These are phyloP conservation scores for Xenentodon cancila DNA, from an alignment of 2,797 vertebrate species.

Conservation along the genomic window DNA sequence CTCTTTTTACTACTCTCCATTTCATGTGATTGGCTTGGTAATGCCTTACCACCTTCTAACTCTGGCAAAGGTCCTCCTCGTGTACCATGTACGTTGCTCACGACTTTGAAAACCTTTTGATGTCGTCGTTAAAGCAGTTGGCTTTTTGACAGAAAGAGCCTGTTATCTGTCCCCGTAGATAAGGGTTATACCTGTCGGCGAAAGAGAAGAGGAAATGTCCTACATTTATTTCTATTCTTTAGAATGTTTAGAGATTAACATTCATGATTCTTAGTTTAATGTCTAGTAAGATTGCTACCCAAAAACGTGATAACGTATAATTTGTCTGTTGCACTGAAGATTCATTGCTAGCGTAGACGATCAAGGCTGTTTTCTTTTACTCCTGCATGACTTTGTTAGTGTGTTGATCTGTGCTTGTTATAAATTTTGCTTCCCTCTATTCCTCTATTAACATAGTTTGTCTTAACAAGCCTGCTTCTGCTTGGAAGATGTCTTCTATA, in stretches of 20 bases:
- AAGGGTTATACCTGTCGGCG: neutral
- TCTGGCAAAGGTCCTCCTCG: conserved; percentile 16
- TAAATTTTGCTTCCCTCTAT: conserved; percentile 68
- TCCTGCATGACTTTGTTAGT: conserved; percentile 79
- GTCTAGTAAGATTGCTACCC: neutral
- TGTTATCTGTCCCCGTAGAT: neutral
- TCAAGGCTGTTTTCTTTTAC: conserved; percentile 70
- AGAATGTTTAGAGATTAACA: too few species aligned
- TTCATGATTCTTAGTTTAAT: neutral
- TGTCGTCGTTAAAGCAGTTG: conserved; percentile 4
- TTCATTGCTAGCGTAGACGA: conserved; percentile 40
- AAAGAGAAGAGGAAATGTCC: neutral
- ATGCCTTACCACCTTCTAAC: conserved; percentile 36
- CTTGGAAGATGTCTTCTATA: conserved; percentile 83
- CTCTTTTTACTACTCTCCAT: conserved; percentile 56
- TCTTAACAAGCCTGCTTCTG: conserved; percentile 83
- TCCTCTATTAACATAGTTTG: conserved; percentile 77
- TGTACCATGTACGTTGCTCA: conserved; percentile 2
- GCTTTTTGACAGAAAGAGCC: neutral
- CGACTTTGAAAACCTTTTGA: conserved; percentile 28
- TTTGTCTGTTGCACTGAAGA: conserved; percentile 11
- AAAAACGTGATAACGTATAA: neutral
- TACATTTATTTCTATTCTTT: neutral
- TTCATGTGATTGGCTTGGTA: conserved; percentile 47
- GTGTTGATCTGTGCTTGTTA: conserved; percentile 79